These are phyloP conservation scores for Caenorhabditis briggsae DNA, from an alignment of 1,140 invertebrate species.

Conservation along the genomic window DNA sequence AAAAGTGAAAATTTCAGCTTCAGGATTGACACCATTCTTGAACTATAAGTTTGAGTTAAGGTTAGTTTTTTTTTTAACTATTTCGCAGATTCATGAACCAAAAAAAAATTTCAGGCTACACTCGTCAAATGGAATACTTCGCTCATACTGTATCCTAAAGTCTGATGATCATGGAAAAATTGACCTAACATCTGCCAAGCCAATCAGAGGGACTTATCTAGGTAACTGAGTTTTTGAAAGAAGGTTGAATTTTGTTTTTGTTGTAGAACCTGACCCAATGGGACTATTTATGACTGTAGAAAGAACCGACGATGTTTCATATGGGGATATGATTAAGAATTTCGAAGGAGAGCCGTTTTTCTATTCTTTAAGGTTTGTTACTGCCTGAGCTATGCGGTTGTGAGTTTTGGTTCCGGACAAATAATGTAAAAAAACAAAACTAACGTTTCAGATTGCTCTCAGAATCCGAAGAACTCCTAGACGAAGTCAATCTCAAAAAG, in stretches of 20 bases:
- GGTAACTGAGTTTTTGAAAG: background rate
- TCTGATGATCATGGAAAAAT: slow-evolving; percentile 14
- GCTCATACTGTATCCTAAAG: background rate
- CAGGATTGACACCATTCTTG: background rate
- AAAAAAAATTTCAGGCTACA: background rate
- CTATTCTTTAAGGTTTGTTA: background rate
- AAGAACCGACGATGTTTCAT: background rate
- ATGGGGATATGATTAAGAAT: background rate
- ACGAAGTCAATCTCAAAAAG: background rate
- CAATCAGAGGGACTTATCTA: background rate
- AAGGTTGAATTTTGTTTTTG: background rate
- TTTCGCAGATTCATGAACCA: background rate
- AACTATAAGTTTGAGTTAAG: background rate
- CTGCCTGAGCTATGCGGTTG: no score
- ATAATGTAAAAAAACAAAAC: no score
- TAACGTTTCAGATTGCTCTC: background rate
- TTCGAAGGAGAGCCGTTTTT: background rate
- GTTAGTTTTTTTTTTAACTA: background rate
- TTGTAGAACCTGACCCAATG: background rate
- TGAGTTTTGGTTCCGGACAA: no score
- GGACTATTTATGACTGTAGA: background rate
- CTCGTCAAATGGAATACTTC: background rate
- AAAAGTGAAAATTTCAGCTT: background rate
- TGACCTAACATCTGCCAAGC: background rate
- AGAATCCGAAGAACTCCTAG: background rate